phyloP scores from a whole-genome alignment of 2,888 invertebrate species.

The Sinhomidia bicolor region DNA sequence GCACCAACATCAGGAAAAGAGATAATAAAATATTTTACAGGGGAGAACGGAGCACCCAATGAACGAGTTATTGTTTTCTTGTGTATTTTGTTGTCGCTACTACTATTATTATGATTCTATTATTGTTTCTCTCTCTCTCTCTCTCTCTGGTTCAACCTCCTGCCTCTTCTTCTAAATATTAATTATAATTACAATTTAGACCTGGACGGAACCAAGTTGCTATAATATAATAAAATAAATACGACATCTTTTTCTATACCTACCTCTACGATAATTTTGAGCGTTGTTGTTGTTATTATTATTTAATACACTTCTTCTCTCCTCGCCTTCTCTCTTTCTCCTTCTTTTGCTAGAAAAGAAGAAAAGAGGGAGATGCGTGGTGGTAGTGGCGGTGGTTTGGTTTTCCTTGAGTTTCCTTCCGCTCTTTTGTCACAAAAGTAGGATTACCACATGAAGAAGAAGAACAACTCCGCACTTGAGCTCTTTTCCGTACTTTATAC shows the following conservation, averaged over 20 bases:
- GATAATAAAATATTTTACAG: constrained; percentile 53
- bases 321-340: too few relatives aligned
- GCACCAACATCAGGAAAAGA: constrained; percentile 39
- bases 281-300: background rate
- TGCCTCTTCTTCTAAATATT: too few relatives aligned
- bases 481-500: background rate
- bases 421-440: constrained; percentile 49
- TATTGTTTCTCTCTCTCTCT: constrained; percentile 29
- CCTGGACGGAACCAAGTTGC: background rate
- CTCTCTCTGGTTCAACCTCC: too few relatives aligned
- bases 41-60: constrained; percentile 59
- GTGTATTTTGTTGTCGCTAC: constrained; percentile 42
- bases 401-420: constrained; percentile 59
- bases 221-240: too few relatives aligned
- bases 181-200: constrained; percentile 10
- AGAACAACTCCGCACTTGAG: background rate
- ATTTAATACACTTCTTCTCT: background rate
- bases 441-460: constrained; percentile 35
- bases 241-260: too few relatives aligned
- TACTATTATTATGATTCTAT: constrained; percentile 54
- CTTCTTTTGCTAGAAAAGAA: too few relatives aligned
- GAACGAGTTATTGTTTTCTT: constrained; percentile 69
- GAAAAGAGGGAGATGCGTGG: background rate
- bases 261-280: too few relatives aligned
- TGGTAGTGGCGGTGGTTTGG: too few relatives aligned